Base-by-base conservation (phyloP, 2,113 vertebrate genomes). In the Clarias magur region DNA sequence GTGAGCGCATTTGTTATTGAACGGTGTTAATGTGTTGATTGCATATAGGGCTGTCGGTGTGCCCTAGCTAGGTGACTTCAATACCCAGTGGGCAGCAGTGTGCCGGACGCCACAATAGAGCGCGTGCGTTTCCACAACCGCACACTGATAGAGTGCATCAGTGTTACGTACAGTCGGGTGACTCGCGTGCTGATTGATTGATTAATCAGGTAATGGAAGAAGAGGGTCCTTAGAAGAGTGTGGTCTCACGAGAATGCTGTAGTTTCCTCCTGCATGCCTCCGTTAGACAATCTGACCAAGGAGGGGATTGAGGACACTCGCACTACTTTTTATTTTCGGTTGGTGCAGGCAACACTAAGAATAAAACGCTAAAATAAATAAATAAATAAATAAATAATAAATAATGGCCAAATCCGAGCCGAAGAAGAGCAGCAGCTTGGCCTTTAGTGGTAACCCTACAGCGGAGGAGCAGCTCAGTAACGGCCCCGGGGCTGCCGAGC, bases 351-450 rank as follows among this genome's bases (percentile, higher is more conserved):
- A 23, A 42, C 70, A 48, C 70, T 0, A 21, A 9, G 48, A 27
- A 30, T 30, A 57, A 10, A 57, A 56, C 54, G 8, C 12, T 17
- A 15, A 15, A 48, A 0, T 38, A 38, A 34, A 34, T 34, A 34
- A 34, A 34, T 34, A n/a, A n/a, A n/a, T n/a, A 15, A 48, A 0
- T 38, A 38, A 16, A 16, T 8, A 17, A 57, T 63, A 30, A 0
- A 91, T 81, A 83, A 85, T 95, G 95, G 93, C 93, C 83, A 95
- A 94, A 90, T 83, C 88, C 42, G 95, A 95, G 82, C 42, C 91
- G 75, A 95, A 89, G 89, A 93, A 75, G 84, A 87, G 91, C 92
- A 84, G 91, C 83, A 82, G 83, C 88, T 73, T 89, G 62, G 67
- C 38, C 70, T 53, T 65, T 3, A 6, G 90, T 75, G 88, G 89